Evolutionary conservation across 2,113 vertebrate species (phyloP), one percentile per base, ranked within the genome.

Genomic region (Corythaeola cristata): DNA sequence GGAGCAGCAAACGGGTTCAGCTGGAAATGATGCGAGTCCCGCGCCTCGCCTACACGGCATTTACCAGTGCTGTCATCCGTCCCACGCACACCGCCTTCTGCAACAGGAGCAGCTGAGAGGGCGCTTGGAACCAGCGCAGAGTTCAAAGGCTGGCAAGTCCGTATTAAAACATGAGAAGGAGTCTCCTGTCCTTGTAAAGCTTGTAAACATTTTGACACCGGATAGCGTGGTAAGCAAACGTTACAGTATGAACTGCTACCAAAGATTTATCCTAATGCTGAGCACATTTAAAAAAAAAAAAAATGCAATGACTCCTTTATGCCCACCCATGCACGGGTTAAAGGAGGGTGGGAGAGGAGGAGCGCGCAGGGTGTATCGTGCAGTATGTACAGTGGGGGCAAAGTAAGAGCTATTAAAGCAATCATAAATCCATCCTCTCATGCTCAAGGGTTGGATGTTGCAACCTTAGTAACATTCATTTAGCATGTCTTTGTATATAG

Each of bases 21-120:
- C 32, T 3, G 19, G 6, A 6, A 14, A 63, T 2, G 2, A 16
- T 3, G 2, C 2, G 3, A 37, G 23, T 20, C 50, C 19, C 50
- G 11, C 1, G 1, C 14, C 16, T 12, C 1, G 9, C 23, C n/a
- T 4, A 4, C 22, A 3, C 8, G 8, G 16, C 2, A 1, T 19
- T 28, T 5, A 12, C 11, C 21, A 2, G 72, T 20, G 47, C 23
- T 20, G 5, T 9, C 6, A 7, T 4, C 60, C 11, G 15, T 22
- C 22, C 30, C 39, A 5, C 13, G 45, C 59, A 3, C 8, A 4
- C 23, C 2, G 24, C n/a, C 30, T 12, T 3, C 21, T 15, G 7
- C 20, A 5, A 16, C 32, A 5, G 67, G 58, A 58, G 45, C 23
- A 30, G 52, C 20, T 4, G 2, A 39, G 59, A 9, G 37, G 32